Conservation (phyloP, 2,888 invertebrate genomes). For the Myopa testacea region DNA sequence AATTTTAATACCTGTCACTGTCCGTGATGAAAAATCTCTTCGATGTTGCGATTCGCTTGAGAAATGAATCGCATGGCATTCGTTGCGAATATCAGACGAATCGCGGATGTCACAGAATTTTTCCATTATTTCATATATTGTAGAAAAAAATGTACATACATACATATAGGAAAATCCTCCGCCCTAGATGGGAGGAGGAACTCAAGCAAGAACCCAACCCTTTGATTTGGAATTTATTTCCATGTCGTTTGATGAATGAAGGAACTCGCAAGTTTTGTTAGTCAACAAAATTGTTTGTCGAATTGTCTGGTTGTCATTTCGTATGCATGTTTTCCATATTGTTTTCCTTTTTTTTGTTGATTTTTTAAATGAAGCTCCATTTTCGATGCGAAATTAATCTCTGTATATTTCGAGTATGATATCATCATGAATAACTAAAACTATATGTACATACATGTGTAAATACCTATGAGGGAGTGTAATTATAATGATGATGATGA, state of each 20-base stretch:
- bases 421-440: no score
- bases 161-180: background rate
- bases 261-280: background rate
- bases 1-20: no score
- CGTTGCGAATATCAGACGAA: no score
- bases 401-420: background rate
- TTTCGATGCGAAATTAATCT: background rate
- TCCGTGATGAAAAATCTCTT: no score
- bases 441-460: no score
- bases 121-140: background rate
- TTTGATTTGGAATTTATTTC: background rate
- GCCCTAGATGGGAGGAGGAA: background rate
- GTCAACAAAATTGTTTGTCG: background rate
- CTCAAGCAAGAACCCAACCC: background rate
- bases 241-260: background rate
- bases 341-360: no score
- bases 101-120: background rate
- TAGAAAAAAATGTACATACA: background rate
- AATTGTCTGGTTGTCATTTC: background rate
- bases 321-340: background rate
- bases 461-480: no score
- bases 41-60: no score
- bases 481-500: no score
- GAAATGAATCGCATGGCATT: no score
- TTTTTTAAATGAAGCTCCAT: no score